A percentile compares a stretch with the other conserved stretches of the same genome.
phyloP scores from a whole-genome alignment of 2,888 invertebrate species.

The Prenolepis imparis region DNA sequence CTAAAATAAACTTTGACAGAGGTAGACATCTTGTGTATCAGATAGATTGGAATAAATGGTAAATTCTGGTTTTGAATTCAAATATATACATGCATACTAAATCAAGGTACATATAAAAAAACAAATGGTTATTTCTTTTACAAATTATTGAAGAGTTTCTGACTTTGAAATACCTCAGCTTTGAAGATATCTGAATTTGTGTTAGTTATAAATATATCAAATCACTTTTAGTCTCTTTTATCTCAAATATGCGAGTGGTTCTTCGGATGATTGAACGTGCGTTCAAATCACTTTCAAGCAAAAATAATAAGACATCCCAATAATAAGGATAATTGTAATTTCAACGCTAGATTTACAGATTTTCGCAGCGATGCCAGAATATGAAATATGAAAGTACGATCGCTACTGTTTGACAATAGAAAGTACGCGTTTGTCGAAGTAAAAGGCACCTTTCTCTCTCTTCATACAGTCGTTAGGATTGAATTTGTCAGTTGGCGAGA shows the following conservation, averaged over 20 bases:
- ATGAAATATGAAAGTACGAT: no score
- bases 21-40: constrained; percentile 4
- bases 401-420: constrained; percentile 3
- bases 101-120: constrained; percentile 21
- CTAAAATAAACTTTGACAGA: constrained; percentile 8
- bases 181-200: background rate
- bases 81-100: constrained; percentile 49
- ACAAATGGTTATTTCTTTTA: background rate
- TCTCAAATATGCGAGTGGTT: background rate
- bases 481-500: background rate
- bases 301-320: background rate
- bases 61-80: background rate
- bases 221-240: background rate
- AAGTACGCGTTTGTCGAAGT: background rate
- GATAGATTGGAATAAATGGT: background rate
- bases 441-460: background rate
- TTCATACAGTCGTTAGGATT: background rate
- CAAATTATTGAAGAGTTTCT: background rate
- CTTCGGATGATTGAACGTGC: background rate
- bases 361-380: background rate
- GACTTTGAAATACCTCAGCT: background rate
- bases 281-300: background rate
- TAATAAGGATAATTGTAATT: background rate
- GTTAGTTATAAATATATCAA: constrained; percentile 2
- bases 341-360: background rate